These are phyloP conservation scores for Cyphomyrus discorhynchus DNA, from an alignment of 2,113 vertebrate genomes.

Conservation along the genomic window DNA sequence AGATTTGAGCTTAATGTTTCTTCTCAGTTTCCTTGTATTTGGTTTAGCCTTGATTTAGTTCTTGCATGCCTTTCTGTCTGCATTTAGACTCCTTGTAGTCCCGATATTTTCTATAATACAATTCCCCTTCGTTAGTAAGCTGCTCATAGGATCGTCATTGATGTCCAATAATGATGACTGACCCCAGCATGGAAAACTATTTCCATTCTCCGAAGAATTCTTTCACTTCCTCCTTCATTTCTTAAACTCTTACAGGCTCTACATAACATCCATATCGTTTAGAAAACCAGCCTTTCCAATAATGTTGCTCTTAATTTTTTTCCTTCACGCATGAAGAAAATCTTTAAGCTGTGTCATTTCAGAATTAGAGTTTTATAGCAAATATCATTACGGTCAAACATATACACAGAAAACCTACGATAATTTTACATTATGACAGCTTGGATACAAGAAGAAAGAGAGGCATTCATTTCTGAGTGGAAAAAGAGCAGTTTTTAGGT, in stretches of 20 bases:
- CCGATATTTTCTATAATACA: not conserved
- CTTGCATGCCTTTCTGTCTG: not conserved
- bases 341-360: not conserved
- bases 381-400: not conserved
- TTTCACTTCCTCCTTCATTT: not conserved
- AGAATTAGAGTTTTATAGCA: not conserved
- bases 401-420: not conserved
- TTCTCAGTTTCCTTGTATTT: not conserved
- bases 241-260: not conserved
- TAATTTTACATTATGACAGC: not conserved
- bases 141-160: not conserved
- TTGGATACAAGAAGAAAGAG: not conserved
- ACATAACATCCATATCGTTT: not conserved
- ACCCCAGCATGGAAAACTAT: not conserved
- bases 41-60: not conserved
- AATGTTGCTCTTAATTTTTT: not conserved
- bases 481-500: not conserved
- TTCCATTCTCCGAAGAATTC: not conserved
- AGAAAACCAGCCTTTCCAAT: not conserved
- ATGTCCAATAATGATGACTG: not conserved
- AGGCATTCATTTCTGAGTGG: not conserved
- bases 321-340: not conserved
- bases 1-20: not conserved
- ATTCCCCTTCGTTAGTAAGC: not conserved
- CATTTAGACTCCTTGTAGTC: not conserved